Evolutionary conservation across 2,888 invertebrate genomes (phyloP), one percentile per base, ranked within the genome.

Genomic region (Alcis repandata): DNA sequence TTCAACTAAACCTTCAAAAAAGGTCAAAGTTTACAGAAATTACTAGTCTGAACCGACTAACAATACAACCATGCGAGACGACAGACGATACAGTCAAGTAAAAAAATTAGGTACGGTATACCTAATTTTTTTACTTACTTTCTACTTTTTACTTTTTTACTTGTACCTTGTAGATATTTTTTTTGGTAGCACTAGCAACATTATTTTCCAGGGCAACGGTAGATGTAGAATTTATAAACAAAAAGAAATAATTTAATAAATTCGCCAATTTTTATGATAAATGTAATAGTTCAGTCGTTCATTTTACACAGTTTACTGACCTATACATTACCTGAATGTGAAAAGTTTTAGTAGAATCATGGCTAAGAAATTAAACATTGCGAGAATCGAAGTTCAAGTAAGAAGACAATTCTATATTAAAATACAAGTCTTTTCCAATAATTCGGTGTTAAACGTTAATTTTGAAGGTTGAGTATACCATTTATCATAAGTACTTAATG

Each of bases 301-400:
- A 68, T 71, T 71, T 79, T 62, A 48, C 4, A 57, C 40, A 51
- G 38, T 46, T 49, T 49, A 40, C n/a, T 38, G 13, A 58, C 13
- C 32, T 45, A 38, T 71, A 41, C 17, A 22, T 19, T 49, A 27
- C 70, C 71, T 70, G 68, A 60, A 76, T 74, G 63, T 68, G 70
- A 79, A 73, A 65, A 75, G 60, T 77, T 71, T 69, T 41, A 63
- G 64, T 59, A 69, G 65, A 73, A 71, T 27, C 57, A 71, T 59
- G 66, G 69, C 67, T 65, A 69, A 69, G 65, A 59, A 61, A 41
- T 59, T 71, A 57, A 66, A 66, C 46, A 66, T 66, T 41, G 65
- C 65, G 17, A 66, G 65, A 51, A 95, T 97, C 85, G 97, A 97
- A 94, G 97, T 97, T 94, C 97, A 97, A 95, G 97, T 97, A 93